Evolutionary conservation across 1,140 invertebrate species (phyloP).

Genomic region (Drosophila repletoides): DNA sequence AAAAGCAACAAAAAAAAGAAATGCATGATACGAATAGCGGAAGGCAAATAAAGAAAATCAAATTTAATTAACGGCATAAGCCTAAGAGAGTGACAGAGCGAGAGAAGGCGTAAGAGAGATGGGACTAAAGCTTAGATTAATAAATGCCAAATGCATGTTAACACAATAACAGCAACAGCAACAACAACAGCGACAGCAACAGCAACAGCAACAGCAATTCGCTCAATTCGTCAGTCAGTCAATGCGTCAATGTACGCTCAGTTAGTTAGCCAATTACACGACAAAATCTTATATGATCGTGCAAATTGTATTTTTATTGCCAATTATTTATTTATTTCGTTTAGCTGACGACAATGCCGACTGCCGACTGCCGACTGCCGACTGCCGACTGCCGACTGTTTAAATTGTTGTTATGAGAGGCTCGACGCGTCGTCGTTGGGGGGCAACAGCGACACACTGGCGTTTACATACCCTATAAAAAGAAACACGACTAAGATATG

Average conservation of each 20-base stretch:
- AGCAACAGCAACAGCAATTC: slow-evolving; percentile 11
- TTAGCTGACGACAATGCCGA: slow-evolving; percentile 43
- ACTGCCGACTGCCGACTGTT: too few relatives aligned
- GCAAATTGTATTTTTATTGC: slow-evolving; percentile 80
- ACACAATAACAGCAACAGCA: slow-evolving; percentile 40
- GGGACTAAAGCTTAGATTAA: slow-evolving; percentile 9
- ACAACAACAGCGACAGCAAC: slow-evolving; percentile 30
- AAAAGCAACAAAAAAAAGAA: slow-evolving; percentile 3
- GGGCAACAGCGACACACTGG: neutral
- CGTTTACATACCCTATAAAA: slow-evolving; percentile 16
- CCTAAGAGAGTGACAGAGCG: slow-evolving; percentile 19
- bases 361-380: too few relatives aligned
- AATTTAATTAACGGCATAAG: slow-evolving; percentile 69
- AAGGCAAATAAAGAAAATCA: slow-evolving; percentile 46
- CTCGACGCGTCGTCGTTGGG: slow-evolving; percentile 13
- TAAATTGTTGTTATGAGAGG: slow-evolving; percentile 31
- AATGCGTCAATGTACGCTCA: slow-evolving; percentile 1
- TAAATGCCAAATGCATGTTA: slow-evolving; percentile 30
- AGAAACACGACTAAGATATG: too few relatives aligned
- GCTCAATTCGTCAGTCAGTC: slow-evolving; percentile 28
- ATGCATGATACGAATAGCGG: slow-evolving; percentile 16
- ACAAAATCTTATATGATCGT: slow-evolving; percentile 73
- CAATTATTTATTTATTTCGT: slow-evolving; percentile 79
- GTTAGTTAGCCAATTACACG: slow-evolving; percentile 50
- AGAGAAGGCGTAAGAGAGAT: slow-evolving; percentile 1